These are phyloP conservation scores for Diachasmimorpha longicaudata DNA, from an alignment of 1,140 invertebrate species.

Conservation along the genomic window DNA sequence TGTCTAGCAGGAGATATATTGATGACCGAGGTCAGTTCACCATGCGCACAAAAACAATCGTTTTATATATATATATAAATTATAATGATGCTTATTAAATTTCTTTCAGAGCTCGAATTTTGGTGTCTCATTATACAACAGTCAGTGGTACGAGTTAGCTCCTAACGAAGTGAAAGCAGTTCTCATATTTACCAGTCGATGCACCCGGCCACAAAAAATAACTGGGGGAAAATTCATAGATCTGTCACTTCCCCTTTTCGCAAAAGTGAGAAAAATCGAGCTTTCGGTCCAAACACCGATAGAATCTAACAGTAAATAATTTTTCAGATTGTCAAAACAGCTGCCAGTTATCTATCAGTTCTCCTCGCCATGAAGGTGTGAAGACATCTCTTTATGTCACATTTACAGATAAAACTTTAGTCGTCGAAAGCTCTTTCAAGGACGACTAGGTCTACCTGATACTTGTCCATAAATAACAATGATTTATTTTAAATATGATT, in stretches of 20 bases:
- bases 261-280: not conserved
- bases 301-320: not conserved
- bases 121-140: conserved; percentile 32
- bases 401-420: not conserved
- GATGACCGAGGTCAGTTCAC: conserved; percentile 10
- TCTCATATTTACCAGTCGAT: conserved; percentile 38
- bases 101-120: conserved; percentile 19
- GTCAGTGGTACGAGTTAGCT: conserved; percentile 40
- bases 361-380: conserved; percentile 34
- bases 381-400: not conserved
- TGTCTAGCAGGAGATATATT: conserved; percentile 20
- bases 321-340: conserved; percentile 37
- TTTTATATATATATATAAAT: too few relatives aligned
- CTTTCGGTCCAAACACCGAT: too few relatives aligned
- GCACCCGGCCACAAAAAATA: conserved; percentile 36
- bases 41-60: too few relatives aligned
- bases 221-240: conserved; percentile 42
- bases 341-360: conserved; percentile 37
- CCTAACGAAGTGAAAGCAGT: conserved; percentile 31
- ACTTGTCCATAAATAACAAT: too few relatives aligned
- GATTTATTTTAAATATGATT: too few relatives aligned
- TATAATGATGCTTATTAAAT: not conserved
- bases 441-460: too few relatives aligned
- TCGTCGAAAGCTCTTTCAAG: too few relatives aligned
- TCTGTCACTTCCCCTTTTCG: not conserved